These are phyloP conservation scores for Macroglossus sobrinus DNA, from an alignment of 2,113 vertebrate genomes.

Conservation along the genomic window DNA sequence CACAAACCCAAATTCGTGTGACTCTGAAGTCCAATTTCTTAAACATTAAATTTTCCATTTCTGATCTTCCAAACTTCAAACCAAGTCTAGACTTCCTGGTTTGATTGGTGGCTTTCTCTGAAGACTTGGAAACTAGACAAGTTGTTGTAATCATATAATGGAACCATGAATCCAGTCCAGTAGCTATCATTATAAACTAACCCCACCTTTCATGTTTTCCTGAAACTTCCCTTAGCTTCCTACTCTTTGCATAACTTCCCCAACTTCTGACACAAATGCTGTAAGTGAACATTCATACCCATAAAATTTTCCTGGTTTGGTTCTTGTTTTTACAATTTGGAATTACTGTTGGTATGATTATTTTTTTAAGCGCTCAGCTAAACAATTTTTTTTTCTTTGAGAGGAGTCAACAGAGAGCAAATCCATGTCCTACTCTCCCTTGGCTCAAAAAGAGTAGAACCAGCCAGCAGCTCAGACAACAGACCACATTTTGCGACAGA, in stretches of 20 bases:
- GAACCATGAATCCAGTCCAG: not conserved
- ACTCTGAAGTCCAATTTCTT: not conserved
- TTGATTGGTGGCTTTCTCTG: not conserved
- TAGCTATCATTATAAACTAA: not conserved
- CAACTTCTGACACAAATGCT: not conserved
- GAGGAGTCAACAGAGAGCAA: not conserved
- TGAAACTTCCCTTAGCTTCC: not conserved
- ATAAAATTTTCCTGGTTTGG: not conserved
- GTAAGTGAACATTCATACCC: not conserved
- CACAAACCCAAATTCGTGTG: not conserved
- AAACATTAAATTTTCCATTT: not conserved
- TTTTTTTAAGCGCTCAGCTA: not conserved
- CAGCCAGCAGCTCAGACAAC: not conserved
- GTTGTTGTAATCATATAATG: not conserved
- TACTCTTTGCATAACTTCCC: not conserved
- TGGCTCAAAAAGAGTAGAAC: not conserved
- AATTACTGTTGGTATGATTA: not conserved
- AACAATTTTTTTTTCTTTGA: not conserved
- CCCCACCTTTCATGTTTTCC: not conserved
- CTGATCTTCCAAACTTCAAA: not conserved
- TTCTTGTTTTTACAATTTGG: not conserved
- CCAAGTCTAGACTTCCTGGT: not conserved
- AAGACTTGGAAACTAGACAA: not conserved
- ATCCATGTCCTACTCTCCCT: not conserved
- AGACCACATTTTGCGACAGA: conserved; percentile 18